Percentiles rank a stretch among this genome's conserved stretches.
These are phyloP conservation scores for Clivina fossor DNA, from an alignment of 2,888 invertebrate species.

Conservation along the genomic window DNA sequence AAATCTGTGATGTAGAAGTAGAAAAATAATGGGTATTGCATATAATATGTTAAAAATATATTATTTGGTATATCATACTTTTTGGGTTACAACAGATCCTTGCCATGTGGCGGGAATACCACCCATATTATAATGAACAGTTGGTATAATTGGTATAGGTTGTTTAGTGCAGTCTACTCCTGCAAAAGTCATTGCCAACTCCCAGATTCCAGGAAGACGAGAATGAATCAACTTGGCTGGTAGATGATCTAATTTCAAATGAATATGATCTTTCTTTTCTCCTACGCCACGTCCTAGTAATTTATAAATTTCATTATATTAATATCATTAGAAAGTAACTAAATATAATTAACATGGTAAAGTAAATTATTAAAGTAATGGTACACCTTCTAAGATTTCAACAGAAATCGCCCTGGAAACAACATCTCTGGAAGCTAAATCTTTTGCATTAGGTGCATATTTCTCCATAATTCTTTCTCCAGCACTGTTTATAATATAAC, in stretches of 20 bases:
- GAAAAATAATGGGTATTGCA: no score
- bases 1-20: no score
- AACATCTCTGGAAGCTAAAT: constrained; percentile 94
- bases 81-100: no score
- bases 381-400: constrained; percentile 86
- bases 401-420: constrained; percentile 94
- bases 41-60: no score
- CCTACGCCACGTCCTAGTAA: constrained; percentile 60
- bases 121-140: no score
- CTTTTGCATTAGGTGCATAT: constrained; percentile 96
- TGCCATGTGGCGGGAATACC: no score
- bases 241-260: constrained; percentile 63
- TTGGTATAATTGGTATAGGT: no score
- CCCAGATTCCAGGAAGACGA: constrained; percentile 61
- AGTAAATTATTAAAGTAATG: neutral
- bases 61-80: no score
- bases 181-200: no score
- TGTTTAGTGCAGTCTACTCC: no score
- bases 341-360: neutral
- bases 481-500: constrained; percentile 88
- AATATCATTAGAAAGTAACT: neutral
- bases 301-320: neutral
- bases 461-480: constrained; percentile 98
- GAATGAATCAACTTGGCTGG: constrained; percentile 58
- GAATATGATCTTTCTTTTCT: constrained; percentile 63